Evolutionary conservation across 2,888 invertebrate species (phyloP), one percentile per base, ranked within the genome.

Genomic region (Steromphala cineraria): DNA sequence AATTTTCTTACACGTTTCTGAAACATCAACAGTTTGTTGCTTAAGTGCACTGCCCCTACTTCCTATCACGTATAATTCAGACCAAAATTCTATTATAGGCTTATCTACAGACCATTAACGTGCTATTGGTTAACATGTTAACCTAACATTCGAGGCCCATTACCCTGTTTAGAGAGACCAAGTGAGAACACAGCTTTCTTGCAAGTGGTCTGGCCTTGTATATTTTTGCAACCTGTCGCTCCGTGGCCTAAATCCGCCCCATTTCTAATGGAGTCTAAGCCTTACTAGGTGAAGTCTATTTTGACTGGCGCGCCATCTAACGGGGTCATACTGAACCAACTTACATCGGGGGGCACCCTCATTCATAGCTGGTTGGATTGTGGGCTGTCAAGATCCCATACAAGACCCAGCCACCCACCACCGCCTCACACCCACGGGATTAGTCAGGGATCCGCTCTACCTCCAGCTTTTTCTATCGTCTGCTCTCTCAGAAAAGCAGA

Each of bases 221-320:
- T 71, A 71, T 71, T 71, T 71, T 31, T 71, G 40, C 71, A 71
- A 71, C 71, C 71, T 71, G 71, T 71, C 36, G 71, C 71, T 71
- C 28, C 71, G 28, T 71, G 71, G 36, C 71, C 71, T 71, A 71
- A 71, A 71, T 71, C 71, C 71, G 31, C 36, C 36, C 36, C 31
- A 71, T 36, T 19, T 19, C n/a, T 19, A 19, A 36, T 36, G 31
- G 71, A 17, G 71, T 36, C 28, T 19, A 19, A 28, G 19, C 31
- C 40, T 31, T 19, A 71, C 36, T 71, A 36, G 31, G 31, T 36
- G 28, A 40, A 17, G 71, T 71, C 36, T 71, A 71, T 71, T 71
- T 71, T 71, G 71, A 71, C 71, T 71, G 71, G 31, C 28, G 71
- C 71, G 31, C 71, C 71, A 36, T 36, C 31, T 71, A 71, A 71